Percentiles rank a stretch among this genome's conserved stretches.
phyloP scores from a whole-genome alignment of 1,140 invertebrate species.

The Zophobas morio region DNA sequence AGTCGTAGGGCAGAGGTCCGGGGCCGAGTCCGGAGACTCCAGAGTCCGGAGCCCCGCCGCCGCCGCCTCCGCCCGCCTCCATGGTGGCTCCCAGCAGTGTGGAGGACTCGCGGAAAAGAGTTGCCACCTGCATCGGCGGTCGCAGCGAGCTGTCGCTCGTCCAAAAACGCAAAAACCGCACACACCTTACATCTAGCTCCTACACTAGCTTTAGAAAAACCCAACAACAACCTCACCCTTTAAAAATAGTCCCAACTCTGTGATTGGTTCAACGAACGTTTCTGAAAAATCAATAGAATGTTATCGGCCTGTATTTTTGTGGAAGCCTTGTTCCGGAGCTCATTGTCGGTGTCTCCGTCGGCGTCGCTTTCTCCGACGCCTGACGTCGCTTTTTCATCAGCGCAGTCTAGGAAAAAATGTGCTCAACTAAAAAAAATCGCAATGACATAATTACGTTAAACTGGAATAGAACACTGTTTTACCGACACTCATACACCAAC shows the following conservation, averaged over 20 bases:
- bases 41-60: slow-evolving; percentile 60
- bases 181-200: slow-evolving; percentile 62
- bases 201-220: slow-evolving; percentile 65
- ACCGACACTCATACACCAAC: neutral
- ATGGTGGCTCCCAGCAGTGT: slow-evolving; percentile 77
- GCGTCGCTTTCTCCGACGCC: slow-evolving; percentile 65
- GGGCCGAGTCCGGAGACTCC: slow-evolving; percentile 58
- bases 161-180: slow-evolving; percentile 58
- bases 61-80: slow-evolving; percentile 68
- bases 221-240: slow-evolving; percentile 68
- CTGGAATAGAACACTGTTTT: neutral
- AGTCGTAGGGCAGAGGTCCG: slow-evolving; percentile 64
- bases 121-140: slow-evolving; percentile 77
- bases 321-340: slow-evolving; percentile 62
- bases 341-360: slow-evolving; percentile 65
- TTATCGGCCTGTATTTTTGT: slow-evolving; percentile 68
- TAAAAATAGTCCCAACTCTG: slow-evolving; percentile 68
- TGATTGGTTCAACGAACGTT: slow-evolving; percentile 69
- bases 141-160: slow-evolving; percentile 62
- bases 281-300: slow-evolving; percentile 68
- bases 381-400: slow-evolving; percentile 62
- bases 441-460: slow-evolving; percentile 44
- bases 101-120: slow-evolving; percentile 78
- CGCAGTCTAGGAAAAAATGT: slow-evolving; percentile 62
- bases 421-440: slow-evolving; percentile 53